phyloP scores from a whole-genome alignment of 2,113 vertebrate genomes.

The Chaetodon trifascialis region DNA sequence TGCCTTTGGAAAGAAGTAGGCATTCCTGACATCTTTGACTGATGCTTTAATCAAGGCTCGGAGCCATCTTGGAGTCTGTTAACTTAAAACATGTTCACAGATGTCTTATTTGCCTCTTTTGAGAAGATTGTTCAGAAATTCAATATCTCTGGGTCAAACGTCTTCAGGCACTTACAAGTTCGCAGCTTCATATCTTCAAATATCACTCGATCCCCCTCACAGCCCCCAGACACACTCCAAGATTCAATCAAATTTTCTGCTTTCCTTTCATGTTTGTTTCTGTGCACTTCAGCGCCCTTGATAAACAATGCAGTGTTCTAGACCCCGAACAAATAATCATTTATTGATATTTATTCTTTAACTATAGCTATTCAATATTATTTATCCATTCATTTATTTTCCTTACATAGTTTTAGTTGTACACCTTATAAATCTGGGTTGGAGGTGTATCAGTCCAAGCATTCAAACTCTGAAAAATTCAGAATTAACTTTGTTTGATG shows the following conservation, averaged over 20 bases:
- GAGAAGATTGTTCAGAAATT: not conserved
- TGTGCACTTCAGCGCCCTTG: not conserved
- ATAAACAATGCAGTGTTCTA: no score
- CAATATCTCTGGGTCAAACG: not conserved
- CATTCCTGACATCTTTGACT: not conserved
- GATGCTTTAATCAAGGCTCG: not conserved
- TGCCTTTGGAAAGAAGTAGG: not conserved
- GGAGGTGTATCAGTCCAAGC: no score
- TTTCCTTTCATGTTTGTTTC: no score
- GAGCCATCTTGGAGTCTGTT: not conserved
- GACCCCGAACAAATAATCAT: no score
- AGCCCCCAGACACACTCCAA: not conserved
- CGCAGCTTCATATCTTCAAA: not conserved
- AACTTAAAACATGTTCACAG: no score
- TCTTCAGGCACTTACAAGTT: not conserved
- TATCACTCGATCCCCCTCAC: not conserved
- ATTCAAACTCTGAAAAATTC: no score
- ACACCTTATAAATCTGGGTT: no score
- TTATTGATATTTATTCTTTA: no score
- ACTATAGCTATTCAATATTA: no score
- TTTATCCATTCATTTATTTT: no score
- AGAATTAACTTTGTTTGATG: no score
- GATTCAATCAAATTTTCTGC: not conserved
- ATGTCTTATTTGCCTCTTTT: not conserved
- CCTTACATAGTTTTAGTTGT: no score